phyloP scores from a whole-genome alignment of 2,888 invertebrate species.

The Cepaea hortensis region DNA sequence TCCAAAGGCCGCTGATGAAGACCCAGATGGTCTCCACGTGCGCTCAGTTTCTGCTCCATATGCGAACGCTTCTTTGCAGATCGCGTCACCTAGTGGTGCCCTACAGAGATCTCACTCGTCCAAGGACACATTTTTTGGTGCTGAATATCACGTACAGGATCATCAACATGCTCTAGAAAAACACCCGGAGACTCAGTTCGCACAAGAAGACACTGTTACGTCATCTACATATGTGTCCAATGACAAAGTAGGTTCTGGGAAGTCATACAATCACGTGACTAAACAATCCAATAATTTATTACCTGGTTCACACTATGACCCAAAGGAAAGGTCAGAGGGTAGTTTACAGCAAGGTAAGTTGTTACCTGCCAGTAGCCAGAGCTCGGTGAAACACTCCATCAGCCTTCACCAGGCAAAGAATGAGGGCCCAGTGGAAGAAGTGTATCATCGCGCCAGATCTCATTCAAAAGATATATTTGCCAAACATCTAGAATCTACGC shows the following conservation, averaged over 20 bases:
- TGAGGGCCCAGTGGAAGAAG: neutral
- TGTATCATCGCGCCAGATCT: constrained; percentile 8
- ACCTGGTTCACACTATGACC: neutral
- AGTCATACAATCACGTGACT: too few relatives aligned
- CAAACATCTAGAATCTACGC: constrained; percentile 42
- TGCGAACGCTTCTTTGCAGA: constrained; percentile 11
- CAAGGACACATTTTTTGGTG: constrained; percentile 62
- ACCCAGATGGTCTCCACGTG: constrained; percentile 61
- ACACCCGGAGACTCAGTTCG: too few relatives aligned
- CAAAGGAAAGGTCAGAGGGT: neutral
- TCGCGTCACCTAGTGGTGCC: neutral
- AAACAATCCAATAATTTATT: too few relatives aligned
- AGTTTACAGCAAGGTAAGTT: neutral
- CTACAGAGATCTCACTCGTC: constrained; percentile 61
- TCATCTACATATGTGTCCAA: too few relatives aligned
- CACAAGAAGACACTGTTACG: too few relatives aligned
- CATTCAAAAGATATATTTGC: constrained; percentile 47
- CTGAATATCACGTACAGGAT: constrained; percentile 15
- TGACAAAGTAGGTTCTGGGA: too few relatives aligned
- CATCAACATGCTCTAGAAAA: neutral
- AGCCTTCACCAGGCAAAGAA: neutral
- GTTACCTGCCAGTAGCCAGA: neutral
- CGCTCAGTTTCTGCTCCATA: constrained; percentile 69
- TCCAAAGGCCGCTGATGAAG: constrained; percentile 51
- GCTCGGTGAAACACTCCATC: neutral